Base-by-base conservation (phyloP, 2,797 vertebrate species). In the Protosalanx chinensis region DNA sequence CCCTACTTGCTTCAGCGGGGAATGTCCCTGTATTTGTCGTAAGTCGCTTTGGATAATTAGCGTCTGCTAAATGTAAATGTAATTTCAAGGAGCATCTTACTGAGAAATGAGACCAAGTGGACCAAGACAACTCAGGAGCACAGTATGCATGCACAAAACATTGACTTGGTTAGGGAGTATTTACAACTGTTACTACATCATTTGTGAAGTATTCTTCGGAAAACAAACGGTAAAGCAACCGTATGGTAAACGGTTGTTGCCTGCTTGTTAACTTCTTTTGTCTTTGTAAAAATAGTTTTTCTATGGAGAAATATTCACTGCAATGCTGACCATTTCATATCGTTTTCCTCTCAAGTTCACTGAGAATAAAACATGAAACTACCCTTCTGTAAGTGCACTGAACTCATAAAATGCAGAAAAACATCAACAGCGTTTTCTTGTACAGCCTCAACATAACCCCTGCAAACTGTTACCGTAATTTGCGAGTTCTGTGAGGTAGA, bases 401-500 rank as follows among this genome's bases (percentile, higher is more conserved):
- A 71, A 72, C 56, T 68, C 68, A 46, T 58, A 18, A 64, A 35
- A 27, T 27, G 23, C 23, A 27, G 23, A 27, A 27, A 27, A 27
- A 27, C 23, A 27, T 27, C 23, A 1, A 59, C 23, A 29, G 62
- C 37, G 58, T 64, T 46, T 64, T 71, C 15, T 59, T 29, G 2
- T n/a, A 16, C 67, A 70, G 27, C 67, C 15, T 70, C 6, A 10
- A 56, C 35, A 46, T 41, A 70, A 20, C 20, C 7, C 6, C 23
- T 15, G 12, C 23, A 51, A 7, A 60, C 57, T 29, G 30, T 56
- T 57, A 32, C 51, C 51, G 5, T 65, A 6, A 75, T 71, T 67
- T 67, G 32, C n/a, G 74, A 15, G 49, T 49, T 49, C 37, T 6
- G 37, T 51, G 37, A 60, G 13, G 23, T 29, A 67, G 57, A 65